phyloP scores from a whole-genome alignment of 2,113 vertebrate genomes.

The Lethenteron camtschaticum region DNA sequence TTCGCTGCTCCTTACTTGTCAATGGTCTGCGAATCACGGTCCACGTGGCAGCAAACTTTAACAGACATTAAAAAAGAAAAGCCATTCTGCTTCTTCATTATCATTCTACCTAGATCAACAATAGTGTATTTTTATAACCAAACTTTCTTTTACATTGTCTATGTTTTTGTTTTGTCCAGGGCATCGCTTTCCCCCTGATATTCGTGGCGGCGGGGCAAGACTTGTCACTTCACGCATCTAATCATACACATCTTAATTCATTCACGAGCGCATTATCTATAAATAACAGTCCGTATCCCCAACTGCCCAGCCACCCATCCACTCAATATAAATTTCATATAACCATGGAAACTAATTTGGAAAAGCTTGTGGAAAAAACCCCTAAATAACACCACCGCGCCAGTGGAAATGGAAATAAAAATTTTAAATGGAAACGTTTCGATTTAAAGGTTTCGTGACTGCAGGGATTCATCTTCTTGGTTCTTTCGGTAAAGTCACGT shows the following conservation, averaged over 20 bases:
- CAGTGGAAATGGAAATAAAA: neutral
- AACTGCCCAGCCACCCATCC: neutral
- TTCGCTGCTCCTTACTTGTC: too few relatives aligned
- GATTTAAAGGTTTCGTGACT: too few relatives aligned
- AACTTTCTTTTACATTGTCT: neutral
- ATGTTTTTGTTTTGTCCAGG: neutral
- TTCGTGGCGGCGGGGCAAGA: too few relatives aligned
- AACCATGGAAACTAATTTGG: neutral
- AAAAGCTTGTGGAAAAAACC: conserved; percentile 12
- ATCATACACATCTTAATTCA: neutral
- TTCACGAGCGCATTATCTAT: neutral
- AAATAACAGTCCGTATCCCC: neutral
- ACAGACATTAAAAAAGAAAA: neutral
- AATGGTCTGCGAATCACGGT: too few relatives aligned
- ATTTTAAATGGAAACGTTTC: neutral
- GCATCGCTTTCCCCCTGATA: too few relatives aligned
- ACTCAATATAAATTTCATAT: neutral
- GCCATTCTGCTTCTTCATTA: neutral
- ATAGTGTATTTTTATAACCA: neutral
- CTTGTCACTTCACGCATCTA: neutral
- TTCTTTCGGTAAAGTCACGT: too few relatives aligned
- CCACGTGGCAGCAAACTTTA: too few relatives aligned
- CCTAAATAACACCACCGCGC: conserved; percentile 7
- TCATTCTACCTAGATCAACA: neutral
- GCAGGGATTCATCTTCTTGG: too few relatives aligned